Evolutionary conservation across 2,888 invertebrate species (phyloP).

Genomic region (Miltochrista miniata): DNA sequence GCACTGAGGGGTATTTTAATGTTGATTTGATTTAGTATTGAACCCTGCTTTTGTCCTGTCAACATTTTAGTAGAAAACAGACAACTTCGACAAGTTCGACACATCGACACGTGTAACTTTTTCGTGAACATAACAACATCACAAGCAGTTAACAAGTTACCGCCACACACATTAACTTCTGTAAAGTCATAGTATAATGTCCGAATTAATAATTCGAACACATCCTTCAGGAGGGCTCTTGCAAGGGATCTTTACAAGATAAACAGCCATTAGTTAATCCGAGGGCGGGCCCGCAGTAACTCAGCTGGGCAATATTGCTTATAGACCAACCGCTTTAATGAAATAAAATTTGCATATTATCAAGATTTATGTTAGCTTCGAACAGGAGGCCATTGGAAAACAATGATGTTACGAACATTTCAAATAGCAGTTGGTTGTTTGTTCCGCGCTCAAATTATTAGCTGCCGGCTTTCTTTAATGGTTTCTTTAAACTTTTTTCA

Average conservation of each 20-base stretch:
- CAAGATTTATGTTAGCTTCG: constrained; percentile 70
- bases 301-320: constrained; percentile 76
- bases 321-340: constrained; percentile 79
- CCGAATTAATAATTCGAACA: constrained; percentile 67
- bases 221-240: constrained; percentile 57
- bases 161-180: constrained; percentile 6
- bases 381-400: constrained; percentile 64
- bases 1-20: too few species aligned
- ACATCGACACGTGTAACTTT: too few species aligned
- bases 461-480: constrained; percentile 15
- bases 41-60: too few species aligned
- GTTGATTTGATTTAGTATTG: too few species aligned
- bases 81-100: too few species aligned
- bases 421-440: constrained; percentile 46
- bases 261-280: constrained; percentile 83
- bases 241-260: constrained; percentile 74
- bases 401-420: constrained; percentile 64
- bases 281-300: constrained; percentile 71
- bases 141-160: not conserved
- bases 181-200: constrained; percentile 34
- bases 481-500: constrained; percentile 27
- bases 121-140: too few species aligned
- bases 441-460: constrained; percentile 29
- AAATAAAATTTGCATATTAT: constrained; percentile 83
- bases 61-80: too few species aligned